Evolutionary conservation across 1,140 invertebrate genomes (phyloP).

Genomic region (Phenacoccus solenopsis): DNA sequence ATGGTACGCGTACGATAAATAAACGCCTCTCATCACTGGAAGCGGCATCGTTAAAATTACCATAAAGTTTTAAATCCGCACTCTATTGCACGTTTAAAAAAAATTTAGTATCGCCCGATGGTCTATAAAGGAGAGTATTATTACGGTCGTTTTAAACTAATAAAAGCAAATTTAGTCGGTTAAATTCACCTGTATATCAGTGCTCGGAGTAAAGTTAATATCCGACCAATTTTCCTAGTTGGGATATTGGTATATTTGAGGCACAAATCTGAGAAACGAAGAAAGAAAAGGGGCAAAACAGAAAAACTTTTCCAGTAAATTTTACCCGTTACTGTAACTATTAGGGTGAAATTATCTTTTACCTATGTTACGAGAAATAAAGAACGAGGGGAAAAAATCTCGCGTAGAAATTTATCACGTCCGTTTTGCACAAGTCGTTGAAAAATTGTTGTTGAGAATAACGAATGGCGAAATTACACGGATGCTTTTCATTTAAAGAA

Average conservation of each 20-base stretch:
- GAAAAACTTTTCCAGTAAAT: neutral
- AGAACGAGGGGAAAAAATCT: neutral
- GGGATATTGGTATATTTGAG: no score
- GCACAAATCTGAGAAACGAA: no score
- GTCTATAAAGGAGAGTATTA: no score
- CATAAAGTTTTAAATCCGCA: neutral
- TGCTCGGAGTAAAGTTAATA: no score
- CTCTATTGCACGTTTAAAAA: neutral
- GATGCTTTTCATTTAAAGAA: neutral
- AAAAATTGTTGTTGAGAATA: neutral
- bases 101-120: neutral
- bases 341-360: neutral
- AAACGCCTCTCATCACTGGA: neutral
- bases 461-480: neutral
- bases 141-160: no score
- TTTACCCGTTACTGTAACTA: neutral
- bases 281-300: no score
- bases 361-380: neutral
- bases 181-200: no score
- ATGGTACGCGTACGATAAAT: neutral
- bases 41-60: neutral
- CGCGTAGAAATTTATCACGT: neutral
- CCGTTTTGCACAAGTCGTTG: neutral
- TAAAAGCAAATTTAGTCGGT: no score
- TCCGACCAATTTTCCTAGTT: no score